A percentile compares a stretch with the other conserved stretches of the same genome.
These are phyloP conservation scores for Catotricha subobsoleta DNA, from an alignment of 2,888 invertebrate species.

Conservation along the genomic window DNA sequence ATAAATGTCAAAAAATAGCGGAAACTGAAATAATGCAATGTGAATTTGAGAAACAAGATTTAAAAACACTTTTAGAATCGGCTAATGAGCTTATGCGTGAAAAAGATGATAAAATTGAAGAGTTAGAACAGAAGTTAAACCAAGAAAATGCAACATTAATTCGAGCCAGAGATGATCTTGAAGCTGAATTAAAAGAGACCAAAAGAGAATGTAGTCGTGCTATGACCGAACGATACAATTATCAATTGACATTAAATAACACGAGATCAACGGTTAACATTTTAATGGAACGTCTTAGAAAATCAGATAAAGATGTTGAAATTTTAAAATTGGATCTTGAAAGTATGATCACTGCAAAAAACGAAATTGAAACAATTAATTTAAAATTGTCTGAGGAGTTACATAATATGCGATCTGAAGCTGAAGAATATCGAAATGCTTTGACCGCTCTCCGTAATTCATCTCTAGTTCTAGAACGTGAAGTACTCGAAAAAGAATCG, in stretches of 20 bases:
- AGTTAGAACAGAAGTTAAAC: constrained; percentile 24
- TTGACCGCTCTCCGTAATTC: constrained; percentile 20
- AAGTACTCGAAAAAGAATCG: constrained; percentile 28
- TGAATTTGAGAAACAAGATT: constrained; percentile 34
- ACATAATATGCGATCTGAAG: constrained; percentile 18
- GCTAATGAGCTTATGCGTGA: constrained; percentile 26
- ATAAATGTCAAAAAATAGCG: constrained; percentile 35
- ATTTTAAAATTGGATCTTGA: constrained; percentile 25
- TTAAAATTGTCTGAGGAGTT: constrained; percentile 20
- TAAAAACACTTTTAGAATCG: constrained; percentile 25
- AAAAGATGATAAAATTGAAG: constrained; percentile 26
- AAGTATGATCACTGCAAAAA: constrained; percentile 21
- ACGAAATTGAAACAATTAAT: constrained; percentile 22
- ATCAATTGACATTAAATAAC: constrained; percentile 27
- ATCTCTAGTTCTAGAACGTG: constrained; percentile 23
- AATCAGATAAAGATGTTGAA: constrained; percentile 30
- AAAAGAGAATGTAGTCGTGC: constrained; percentile 26
- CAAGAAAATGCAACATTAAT: constrained; percentile 27
- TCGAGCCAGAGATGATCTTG: constrained; percentile 23
- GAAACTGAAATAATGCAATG: constrained; percentile 35
- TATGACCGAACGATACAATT: constrained; percentile 29
- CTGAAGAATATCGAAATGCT: constrained; percentile 20
- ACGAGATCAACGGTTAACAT: constrained; percentile 29
- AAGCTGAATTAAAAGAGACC: constrained; percentile 26
- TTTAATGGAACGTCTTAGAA: constrained; percentile 28